Evolutionary conservation across 2,797 vertebrate species (phyloP).

Genomic region (Coccyzus lansbergi): DNA sequence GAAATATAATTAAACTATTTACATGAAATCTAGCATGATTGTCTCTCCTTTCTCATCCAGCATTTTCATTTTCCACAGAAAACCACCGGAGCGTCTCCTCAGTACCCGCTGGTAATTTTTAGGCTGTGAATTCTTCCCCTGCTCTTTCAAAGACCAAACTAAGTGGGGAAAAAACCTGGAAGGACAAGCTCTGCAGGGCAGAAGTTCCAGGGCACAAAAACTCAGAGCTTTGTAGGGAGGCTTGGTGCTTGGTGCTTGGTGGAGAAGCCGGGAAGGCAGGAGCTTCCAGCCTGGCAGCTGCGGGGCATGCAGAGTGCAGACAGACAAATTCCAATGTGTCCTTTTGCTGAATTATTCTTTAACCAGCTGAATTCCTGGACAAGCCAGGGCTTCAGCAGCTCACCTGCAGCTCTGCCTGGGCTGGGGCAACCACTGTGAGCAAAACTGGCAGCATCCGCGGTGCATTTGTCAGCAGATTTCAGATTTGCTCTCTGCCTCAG

Average conservation of each 20-base stretch:
- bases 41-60: not conserved
- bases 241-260: not conserved
- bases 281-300: not conserved
- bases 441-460: not conserved
- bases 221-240: not conserved
- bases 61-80: not conserved
- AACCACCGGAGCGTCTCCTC: not conserved
- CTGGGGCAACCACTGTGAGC: not conserved
- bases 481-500: not conserved
- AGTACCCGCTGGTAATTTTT: not conserved
- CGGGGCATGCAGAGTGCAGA: not conserved
- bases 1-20: conserved; percentile 78
- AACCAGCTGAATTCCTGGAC: not conserved
- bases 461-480: not conserved
- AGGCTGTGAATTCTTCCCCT: not conserved
- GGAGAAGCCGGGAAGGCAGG: not conserved
- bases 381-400: not conserved
- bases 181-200: not conserved
- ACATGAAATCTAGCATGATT: conserved; percentile 45
- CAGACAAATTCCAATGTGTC: not conserved
- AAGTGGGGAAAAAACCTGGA: not conserved
- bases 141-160: not conserved
- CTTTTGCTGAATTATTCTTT: not conserved
- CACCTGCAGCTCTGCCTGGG: not conserved
- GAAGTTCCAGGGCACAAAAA: not conserved